These are phyloP conservation scores for Numenius arquata DNA, from an alignment of 2,113 vertebrate species.

Conservation along the genomic window DNA sequence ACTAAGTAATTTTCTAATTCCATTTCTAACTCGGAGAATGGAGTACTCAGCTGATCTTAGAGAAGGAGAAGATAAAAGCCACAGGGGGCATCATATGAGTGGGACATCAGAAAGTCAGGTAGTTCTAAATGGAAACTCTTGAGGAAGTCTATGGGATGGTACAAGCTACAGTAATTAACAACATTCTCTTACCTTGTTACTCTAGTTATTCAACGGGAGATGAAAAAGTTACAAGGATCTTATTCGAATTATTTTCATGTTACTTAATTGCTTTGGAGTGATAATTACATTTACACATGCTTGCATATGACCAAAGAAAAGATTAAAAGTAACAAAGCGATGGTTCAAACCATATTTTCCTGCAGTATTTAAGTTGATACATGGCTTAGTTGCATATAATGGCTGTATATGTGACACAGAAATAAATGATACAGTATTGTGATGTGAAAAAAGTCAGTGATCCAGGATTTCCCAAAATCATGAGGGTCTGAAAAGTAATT, in stretches of 20 bases:
- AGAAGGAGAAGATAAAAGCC: neutral
- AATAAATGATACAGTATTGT: neutral
- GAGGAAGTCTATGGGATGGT: neutral
- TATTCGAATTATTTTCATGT: neutral
- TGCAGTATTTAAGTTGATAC: neutral
- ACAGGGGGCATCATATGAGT: neutral
- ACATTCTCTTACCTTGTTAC: neutral
- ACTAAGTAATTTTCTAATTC: neutral
- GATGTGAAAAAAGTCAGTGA: neutral
- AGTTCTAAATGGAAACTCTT: neutral
- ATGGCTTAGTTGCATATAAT: neutral
- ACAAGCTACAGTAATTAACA: neutral
- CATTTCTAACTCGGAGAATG: rapidly evolving
- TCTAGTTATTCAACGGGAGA: neutral
- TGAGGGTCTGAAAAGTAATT: neutral
- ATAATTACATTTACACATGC: neutral
- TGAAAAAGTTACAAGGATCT: neutral
- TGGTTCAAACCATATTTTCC: neutral
- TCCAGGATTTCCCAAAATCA: neutral
- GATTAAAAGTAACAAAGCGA: neutral
- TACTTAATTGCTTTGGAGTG: neutral
- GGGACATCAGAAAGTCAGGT: too few species aligned
- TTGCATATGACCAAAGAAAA: neutral
- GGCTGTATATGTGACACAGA: neutral
- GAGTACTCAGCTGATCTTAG: neutral